These are phyloP conservation scores for Plutella xylostella DNA, from an alignment of 2,888 invertebrate genomes.

Conservation along the genomic window DNA sequence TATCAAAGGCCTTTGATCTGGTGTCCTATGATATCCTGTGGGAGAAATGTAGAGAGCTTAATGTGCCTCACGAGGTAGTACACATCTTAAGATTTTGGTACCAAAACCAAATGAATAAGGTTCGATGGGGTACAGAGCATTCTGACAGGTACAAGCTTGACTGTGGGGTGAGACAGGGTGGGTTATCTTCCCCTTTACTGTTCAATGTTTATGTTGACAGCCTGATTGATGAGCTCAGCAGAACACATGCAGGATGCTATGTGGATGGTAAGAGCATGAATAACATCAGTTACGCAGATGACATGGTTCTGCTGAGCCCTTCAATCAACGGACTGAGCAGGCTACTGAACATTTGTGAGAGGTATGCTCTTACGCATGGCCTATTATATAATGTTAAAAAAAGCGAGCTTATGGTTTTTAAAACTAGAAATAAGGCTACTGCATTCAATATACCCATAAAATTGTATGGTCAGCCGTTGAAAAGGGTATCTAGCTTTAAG, in stretches of 20 bases:
- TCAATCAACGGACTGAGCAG: background rate
- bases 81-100: no score
- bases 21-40: conserved; percentile 8
- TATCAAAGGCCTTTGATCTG: conserved; percentile 4
- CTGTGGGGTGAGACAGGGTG: background rate
- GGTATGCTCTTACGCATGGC: background rate
- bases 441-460: background rate
- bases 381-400: background rate
- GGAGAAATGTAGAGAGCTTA: conserved; percentile 9
- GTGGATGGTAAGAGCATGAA: no score
- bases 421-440: background rate
- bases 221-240: background rate
- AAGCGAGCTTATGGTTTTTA: background rate
- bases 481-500: conserved; percentile 1
- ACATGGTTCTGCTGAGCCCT: conserved; percentile 11
- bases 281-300: conserved; percentile 3
- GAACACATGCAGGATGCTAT: background rate
- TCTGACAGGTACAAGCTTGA: background rate
- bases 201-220: background rate
- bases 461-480: background rate
- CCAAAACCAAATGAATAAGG: no score
- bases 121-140: conserved; percentile 16
- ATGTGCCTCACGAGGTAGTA: conserved; percentile 9
- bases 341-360: background rate
- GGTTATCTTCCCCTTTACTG: background rate